phyloP scores from a whole-genome alignment of 2,797 vertebrate species.

The Melanitta fusca region DNA sequence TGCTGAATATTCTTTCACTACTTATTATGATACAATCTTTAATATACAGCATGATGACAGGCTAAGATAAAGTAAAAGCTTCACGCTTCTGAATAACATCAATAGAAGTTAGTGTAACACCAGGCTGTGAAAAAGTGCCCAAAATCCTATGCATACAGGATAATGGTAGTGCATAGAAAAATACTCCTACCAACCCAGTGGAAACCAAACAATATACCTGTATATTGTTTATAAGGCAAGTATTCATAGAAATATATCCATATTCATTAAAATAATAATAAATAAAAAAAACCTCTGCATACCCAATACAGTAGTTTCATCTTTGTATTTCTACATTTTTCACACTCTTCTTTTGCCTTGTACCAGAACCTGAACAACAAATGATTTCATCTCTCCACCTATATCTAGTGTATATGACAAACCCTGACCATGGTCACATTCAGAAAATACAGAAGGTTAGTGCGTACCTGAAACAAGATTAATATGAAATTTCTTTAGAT shows the following conservation, averaged over 20 bases:
- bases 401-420: neutral
- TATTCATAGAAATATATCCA: fast-evolving
- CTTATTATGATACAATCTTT: neutral
- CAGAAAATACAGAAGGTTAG: neutral
- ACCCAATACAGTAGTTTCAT: neutral
- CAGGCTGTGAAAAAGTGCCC: neutral
- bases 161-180: neutral
- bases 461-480: neutral
- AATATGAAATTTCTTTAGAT: neutral
- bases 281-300: neutral
- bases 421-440: neutral
- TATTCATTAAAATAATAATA: no score
- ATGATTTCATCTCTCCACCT: neutral
- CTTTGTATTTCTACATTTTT: neutral
- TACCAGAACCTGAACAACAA: neutral
- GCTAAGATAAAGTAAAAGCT: neutral
- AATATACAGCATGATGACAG: conserved; percentile 26
- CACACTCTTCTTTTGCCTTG: neutral
- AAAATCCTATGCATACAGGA: neutral
- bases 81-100: neutral
- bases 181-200: neutral
- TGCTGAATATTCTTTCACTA: neutral
- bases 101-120: neutral
- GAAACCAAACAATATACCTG: neutral
- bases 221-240: neutral